These are phyloP conservation scores for Tetragonula carbonaria DNA, from an alignment of 2,888 invertebrate genomes.

Conservation along the genomic window DNA sequence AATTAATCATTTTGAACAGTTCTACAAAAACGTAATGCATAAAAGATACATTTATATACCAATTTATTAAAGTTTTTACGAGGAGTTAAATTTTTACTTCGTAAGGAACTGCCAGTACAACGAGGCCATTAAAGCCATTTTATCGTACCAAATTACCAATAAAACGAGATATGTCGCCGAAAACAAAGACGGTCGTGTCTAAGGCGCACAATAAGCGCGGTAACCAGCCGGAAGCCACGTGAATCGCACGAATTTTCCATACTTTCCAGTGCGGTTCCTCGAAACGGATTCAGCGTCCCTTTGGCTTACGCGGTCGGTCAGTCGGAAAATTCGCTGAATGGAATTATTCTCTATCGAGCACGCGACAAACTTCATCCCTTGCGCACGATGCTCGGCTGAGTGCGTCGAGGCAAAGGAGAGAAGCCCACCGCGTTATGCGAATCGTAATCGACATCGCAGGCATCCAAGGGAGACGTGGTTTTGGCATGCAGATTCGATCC, in stretches of 20 bases:
- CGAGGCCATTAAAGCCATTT: background rate
- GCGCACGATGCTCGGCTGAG: slow-evolving; percentile 62
- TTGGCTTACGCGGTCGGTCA: slow-evolving; percentile 50
- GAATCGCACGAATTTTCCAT: slow-evolving; percentile 20
- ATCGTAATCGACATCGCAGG: slow-evolving; percentile 43
- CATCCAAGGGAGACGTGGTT: slow-evolving; percentile 76
- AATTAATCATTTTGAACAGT: too few species aligned
- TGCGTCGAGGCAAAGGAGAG: slow-evolving; percentile 63
- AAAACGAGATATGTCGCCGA: too few species aligned
- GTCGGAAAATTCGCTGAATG: slow-evolving; percentile 68
- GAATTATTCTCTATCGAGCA: slow-evolving; percentile 67
- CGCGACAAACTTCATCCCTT: slow-evolving; percentile 70
- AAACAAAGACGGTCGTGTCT: background rate
- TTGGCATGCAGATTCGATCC: slow-evolving; percentile 81
- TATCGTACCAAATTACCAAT: background rate
- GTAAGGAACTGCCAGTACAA: too few species aligned
- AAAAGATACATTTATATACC: too few species aligned
- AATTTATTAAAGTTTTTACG: too few species aligned
- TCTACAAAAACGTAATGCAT: too few species aligned
- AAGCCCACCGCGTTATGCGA: slow-evolving; percentile 52
- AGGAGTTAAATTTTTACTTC: too few species aligned
- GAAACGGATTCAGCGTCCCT: slow-evolving; percentile 18
- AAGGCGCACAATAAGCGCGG: background rate
- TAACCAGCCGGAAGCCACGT: slow-evolving; percentile 1
- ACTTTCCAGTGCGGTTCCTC: slow-evolving; percentile 20